A percentile compares a stretch with the other conserved stretches of the same genome.
These are phyloP conservation scores for Coptodon rendalli DNA, from an alignment of 2,113 vertebrate species.

Conservation along the genomic window DNA sequence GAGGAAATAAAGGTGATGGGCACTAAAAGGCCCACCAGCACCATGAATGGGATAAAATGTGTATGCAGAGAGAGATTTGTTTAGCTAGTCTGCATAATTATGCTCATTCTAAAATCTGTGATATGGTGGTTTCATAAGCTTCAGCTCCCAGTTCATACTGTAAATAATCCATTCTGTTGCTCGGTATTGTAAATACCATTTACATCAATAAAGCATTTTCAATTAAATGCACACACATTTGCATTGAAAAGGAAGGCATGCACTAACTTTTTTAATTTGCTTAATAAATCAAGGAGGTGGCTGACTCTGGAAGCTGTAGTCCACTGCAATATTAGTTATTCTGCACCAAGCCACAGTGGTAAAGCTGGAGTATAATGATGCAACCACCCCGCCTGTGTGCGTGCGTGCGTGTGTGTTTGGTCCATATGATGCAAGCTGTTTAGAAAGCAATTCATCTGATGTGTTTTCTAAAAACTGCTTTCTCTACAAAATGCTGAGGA, in stretches of 20 bases:
- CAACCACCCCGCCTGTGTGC: not conserved
- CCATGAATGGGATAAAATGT: not conserved
- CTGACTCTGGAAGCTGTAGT: constrained; percentile 23
- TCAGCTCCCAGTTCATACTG: not conserved
- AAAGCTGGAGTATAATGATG: not conserved
- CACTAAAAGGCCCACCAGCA: not conserved
- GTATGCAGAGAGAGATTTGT: not conserved
- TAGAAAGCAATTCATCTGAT: constrained; percentile 16
- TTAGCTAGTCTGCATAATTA: not conserved
- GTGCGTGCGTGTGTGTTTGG: not conserved
- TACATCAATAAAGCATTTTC: constrained; percentile 32
- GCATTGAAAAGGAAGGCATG: not conserved
- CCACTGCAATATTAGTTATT: not conserved
- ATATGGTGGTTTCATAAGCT: not conserved
- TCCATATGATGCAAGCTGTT: not conserved
- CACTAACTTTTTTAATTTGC: constrained; percentile 50
- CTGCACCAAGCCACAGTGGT: constrained; percentile 4
- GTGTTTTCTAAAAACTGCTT: constrained; percentile 44
- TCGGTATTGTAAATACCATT: not conserved
- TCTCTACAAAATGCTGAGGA: constrained; percentile 35
- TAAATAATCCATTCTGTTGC: not conserved
- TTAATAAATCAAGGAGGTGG: constrained; percentile 39
- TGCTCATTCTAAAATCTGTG: not conserved
- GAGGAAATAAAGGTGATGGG: not conserved
- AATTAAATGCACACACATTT: constrained; percentile 20